A percentile compares a stretch with the other conserved stretches of the same genome.
phyloP scores from a whole-genome alignment of 2,113 vertebrate species.

The Silurus glanis region DNA sequence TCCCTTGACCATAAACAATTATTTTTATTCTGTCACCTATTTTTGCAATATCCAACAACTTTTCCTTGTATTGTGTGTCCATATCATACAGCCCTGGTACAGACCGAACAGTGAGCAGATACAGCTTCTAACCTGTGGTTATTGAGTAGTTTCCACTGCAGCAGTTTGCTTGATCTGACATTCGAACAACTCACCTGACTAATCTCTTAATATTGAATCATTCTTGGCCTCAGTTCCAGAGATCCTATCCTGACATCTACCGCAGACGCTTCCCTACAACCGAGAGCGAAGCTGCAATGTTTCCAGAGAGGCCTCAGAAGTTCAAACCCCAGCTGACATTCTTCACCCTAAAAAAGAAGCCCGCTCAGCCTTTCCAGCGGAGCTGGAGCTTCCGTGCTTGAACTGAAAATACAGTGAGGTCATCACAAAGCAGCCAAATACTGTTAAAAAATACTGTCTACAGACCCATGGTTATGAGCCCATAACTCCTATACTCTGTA shows the following conservation, averaged over 20 bases:
- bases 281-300: constrained; percentile 76
- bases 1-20: too few relatives aligned
- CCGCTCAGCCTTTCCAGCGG: constrained; percentile 85
- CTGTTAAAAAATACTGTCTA: neutral
- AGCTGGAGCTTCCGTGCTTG: constrained; percentile 85
- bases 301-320: constrained; percentile 75
- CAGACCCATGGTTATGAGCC: neutral
- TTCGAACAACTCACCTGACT: too few relatives aligned
- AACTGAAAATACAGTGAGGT: constrained; percentile 4
- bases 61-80: neutral
- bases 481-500: too few relatives aligned
- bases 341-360: constrained; percentile 80
- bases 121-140: neutral
- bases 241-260: constrained; percentile 82
- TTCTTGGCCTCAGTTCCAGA: constrained; percentile 78
- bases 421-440: neutral
- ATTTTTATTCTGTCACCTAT: too few relatives aligned
- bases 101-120: neutral
- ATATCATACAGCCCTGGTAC: neutral
- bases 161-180: neutral
- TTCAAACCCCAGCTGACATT: constrained; percentile 74
- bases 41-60: too few relatives aligned
- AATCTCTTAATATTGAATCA: neutral
- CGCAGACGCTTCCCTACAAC: constrained; percentile 79
- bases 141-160: neutral